phyloP scores from a whole-genome alignment of 2,797 vertebrate species.

The Hypotaenidia philippensis region DNA sequence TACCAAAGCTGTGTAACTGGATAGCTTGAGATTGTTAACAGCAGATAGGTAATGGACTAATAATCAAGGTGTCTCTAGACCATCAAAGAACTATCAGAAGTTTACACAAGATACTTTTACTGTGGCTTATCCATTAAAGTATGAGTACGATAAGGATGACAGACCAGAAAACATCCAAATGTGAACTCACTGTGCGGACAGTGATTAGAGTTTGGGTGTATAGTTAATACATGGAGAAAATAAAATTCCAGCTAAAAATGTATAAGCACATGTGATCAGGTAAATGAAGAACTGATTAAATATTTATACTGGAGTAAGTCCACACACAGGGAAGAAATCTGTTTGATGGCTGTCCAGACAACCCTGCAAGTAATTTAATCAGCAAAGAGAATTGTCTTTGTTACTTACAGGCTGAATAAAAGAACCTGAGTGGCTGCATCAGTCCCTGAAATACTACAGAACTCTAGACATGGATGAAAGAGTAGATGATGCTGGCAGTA shows the following conservation, averaged over 20 bases:
- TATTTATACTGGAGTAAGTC: not conserved
- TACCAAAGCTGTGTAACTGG: not conserved
- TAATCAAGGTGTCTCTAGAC: not conserved
- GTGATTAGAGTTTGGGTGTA: not conserved
- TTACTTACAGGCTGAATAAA: not conserved
- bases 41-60: not conserved
- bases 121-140: not conserved
- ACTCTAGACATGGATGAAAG: not conserved
- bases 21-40: not conserved
- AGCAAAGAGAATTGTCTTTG: not conserved
- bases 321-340: not conserved
- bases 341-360: not conserved
- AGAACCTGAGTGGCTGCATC: not conserved
- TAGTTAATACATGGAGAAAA: not conserved
- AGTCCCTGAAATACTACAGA: not conserved
- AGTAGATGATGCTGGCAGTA: not conserved
- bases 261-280: not conserved
- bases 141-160: not conserved
- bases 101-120: not conserved
- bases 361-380: not conserved
- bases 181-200: not conserved
- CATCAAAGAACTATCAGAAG: not conserved
- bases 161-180: not conserved
- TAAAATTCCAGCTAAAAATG: not conserved
- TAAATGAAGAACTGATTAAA: not conserved